Evolutionary conservation across 2,113 vertebrate genomes (phyloP), one percentile per base, ranked within the genome.

Genomic region (Oreochromis spilurus): DNA sequence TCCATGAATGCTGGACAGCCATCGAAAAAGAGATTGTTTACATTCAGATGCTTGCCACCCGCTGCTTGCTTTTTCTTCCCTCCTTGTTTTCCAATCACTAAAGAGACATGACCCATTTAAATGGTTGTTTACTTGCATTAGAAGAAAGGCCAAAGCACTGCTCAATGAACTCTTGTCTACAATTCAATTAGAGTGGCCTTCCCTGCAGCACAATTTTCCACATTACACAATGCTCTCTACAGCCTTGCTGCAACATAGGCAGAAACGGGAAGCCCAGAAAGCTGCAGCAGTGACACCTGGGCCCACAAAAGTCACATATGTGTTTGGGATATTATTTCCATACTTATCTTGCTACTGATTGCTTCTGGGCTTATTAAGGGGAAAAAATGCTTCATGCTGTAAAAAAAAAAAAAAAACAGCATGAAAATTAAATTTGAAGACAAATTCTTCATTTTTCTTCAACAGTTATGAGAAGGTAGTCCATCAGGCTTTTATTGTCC

Each of bases 161-260:
- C 95, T 97, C 95, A 97, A 96, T 97, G 96, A 96, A 95, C 95
- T 96, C 96, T 97, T 96, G 96, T 97, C 95, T 97, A 96, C 96
- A 96, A 96, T 97, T 97, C 94, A 97, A 96, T 97, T 97, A 97
- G 94, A 93, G 92, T 93, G 94, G 95, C 92, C 93, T 93, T 95
- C 95, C 92, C 91, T 93, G 94, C 87, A 88, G 89, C 90, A 88
- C 88, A 86, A 84, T 92, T 96, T 94, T 94, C 91, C 81, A 87
- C 79, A 79, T 89, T 87, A 85, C 88, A 92, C 92, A 94, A 93
- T 84, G 65, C 86, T 48, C 65, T 91, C 31, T 52, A 67, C 77
- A 75, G 91, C 86, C 72, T 38, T 3, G 70, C 79, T 79, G 88
- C 85, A 81, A 84, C 84, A 75, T 31, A 12, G 79, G 57, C 84